Conservation (phyloP, 2,797 vertebrate species). For the Cheirogaleus major region DNA sequence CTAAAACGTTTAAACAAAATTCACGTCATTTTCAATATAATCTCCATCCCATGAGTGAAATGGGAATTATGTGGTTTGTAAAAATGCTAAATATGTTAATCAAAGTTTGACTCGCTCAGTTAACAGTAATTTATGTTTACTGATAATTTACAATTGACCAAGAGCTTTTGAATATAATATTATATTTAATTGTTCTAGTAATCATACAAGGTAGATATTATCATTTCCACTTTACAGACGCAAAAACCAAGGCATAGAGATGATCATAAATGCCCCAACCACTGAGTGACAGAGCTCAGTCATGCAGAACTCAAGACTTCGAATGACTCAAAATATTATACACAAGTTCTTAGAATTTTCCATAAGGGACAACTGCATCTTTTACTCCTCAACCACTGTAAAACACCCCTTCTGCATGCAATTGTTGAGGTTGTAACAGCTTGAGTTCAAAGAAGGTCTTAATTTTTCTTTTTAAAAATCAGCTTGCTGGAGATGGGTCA, state of each 20-base stretch:
- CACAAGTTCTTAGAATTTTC: conserved; percentile 46
- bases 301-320: background rate
- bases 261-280: background rate
- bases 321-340: background rate
- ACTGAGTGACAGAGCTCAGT: background rate
- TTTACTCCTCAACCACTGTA: background rate
- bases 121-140: conserved; percentile 52
- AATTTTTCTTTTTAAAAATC: conserved; percentile 56
- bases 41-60: background rate
- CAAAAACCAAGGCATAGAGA: background rate
- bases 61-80: conserved; percentile 38
- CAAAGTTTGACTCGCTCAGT: conserved; percentile 10
- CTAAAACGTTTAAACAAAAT: conserved; percentile 49
- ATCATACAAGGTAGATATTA: conserved; percentile 43
- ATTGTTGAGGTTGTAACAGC: conserved; percentile 63
- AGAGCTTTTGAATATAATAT: conserved; percentile 32
- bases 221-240: background rate
- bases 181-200: conserved; percentile 36
- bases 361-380: background rate
- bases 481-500: conserved; percentile 72
- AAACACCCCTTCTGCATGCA: conserved; percentile 61
- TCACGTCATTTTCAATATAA: conserved; percentile 49
- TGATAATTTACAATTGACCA: conserved; percentile 4
- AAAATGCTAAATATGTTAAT: conserved; percentile 57
- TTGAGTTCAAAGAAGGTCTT: conserved; percentile 71